Evolutionary conservation across 2,113 vertebrate genomes (phyloP).

Genomic region (Empidonax alnorum): DNA sequence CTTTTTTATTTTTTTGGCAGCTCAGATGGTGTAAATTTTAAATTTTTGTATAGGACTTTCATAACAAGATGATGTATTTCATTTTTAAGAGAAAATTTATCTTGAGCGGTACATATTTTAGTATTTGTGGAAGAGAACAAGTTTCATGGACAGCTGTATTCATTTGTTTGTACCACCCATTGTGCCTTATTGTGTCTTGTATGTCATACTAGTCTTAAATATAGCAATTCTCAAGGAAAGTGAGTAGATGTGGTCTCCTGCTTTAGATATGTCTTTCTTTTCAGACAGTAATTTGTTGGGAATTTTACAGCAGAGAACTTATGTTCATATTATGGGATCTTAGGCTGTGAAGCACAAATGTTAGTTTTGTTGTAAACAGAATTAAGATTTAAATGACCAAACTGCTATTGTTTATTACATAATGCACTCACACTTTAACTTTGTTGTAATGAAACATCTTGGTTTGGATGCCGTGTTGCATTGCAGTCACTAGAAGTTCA

Average conservation of each 20-base stretch:
- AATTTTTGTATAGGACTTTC: constrained; percentile 91
- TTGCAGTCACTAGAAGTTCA: constrained; percentile 54
- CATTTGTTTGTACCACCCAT: constrained; percentile 68
- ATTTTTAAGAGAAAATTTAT: constrained; percentile 76
- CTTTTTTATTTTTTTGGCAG: constrained; percentile 90
- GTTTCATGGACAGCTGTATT: constrained; percentile 59
- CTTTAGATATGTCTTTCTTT: constrained; percentile 36
- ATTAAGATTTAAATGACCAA: constrained; percentile 71
- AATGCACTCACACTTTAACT: constrained; percentile 67
- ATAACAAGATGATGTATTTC: constrained; percentile 83
- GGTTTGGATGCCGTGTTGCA: constrained; percentile 22
- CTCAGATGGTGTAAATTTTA: constrained; percentile 94
- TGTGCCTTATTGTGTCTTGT: constrained; percentile 76
- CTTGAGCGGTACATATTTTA: constrained; percentile 84
- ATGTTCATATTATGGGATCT: constrained; percentile 20
- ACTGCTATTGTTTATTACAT: constrained; percentile 60
- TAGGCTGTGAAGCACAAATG: constrained; percentile 36
- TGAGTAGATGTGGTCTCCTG: constrained; percentile 32
- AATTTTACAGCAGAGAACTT: constrained; percentile 54
- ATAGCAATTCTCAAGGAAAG: constrained; percentile 1
- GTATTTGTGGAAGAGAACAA: constrained; percentile 72
- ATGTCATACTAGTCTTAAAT: constrained; percentile 44
- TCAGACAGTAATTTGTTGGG: not conserved
- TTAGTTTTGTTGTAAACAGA: constrained; percentile 53
- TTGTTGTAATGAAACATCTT: constrained; percentile 46